These are phyloP conservation scores for Coremacera marginata DNA, from an alignment of 2,888 invertebrate species.

Conservation along the genomic window DNA sequence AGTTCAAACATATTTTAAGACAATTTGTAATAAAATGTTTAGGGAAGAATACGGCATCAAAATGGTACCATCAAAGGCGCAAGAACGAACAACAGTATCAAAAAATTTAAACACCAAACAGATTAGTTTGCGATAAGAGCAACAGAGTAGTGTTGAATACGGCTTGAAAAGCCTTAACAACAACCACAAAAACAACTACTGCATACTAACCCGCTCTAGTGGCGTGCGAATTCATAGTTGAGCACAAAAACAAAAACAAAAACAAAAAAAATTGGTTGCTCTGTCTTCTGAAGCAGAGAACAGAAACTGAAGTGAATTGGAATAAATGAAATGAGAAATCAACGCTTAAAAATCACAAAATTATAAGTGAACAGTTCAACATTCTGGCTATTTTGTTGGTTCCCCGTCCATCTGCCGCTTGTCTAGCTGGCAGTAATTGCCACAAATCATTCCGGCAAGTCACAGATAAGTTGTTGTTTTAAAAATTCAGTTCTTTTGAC, in stretches of 20 bases:
- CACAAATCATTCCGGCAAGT: conserved; percentile 33
- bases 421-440: conserved; percentile 33
- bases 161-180: conserved; percentile 41
- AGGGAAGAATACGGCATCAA: not conserved
- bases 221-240: conserved; percentile 26
- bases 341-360: conserved; percentile 29
- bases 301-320: not conserved
- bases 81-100: not conserved
- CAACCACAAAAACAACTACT: conserved; percentile 39
- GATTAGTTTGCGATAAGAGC: conserved; percentile 18
- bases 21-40: conserved; percentile 43
- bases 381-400: not conserved
- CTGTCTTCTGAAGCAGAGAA: not conserved
- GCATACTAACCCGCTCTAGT: conserved; percentile 10
- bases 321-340: conserved; percentile 30
- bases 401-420: not conserved
- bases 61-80: not conserved
- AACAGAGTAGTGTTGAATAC: conserved; percentile 47
- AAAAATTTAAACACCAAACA: conserved; percentile 2
- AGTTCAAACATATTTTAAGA: conserved; percentile 54
- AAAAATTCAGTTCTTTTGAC: not conserved
- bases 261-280: not conserved
- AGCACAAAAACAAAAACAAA: not conserved
- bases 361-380: conserved; percentile 25
- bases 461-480: conserved; percentile 15